Conservation (phyloP, 1,140 invertebrate genomes). For the Drosophila micromelanica region DNA sequence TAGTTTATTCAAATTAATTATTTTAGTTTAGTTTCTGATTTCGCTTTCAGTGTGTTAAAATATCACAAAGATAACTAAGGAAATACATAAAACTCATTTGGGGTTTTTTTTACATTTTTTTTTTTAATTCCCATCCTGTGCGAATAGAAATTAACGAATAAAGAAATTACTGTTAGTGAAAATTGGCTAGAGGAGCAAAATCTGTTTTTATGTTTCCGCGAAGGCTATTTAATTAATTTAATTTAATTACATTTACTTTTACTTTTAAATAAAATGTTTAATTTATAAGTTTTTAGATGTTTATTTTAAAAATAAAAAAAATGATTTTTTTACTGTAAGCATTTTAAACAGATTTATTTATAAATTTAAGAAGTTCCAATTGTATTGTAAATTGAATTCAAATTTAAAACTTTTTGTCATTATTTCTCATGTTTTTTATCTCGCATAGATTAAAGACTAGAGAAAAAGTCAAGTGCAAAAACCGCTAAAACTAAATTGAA, state of each 20-base stretch:
- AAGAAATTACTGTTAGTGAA: background rate
- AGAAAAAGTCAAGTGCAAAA: slow-evolving; percentile 24
- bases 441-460: slow-evolving; percentile 11
- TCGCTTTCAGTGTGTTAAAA: slow-evolving; percentile 11
- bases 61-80: background rate
- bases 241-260: background rate
- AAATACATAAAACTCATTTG: slow-evolving; percentile 2
- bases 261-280: too few relatives aligned
- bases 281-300: too few relatives aligned
- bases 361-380: too few relatives aligned
- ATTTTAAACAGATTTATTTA: too few relatives aligned
- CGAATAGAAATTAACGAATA: background rate
- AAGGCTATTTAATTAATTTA: background rate
- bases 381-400: too few relatives aligned
- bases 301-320: too few relatives aligned
- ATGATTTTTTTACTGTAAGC: too few relatives aligned
- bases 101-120: background rate
- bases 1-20: background rate
- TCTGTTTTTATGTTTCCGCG: too few relatives aligned
- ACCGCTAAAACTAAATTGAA: slow-evolving; percentile 20
- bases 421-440: background rate
- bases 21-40: background rate
- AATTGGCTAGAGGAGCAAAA: background rate
- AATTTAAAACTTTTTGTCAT: too few relatives aligned
- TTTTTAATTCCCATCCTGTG: background rate